phyloP scores from a whole-genome alignment of 1,140 invertebrate genomes.

The Frieseomelitta varia region DNA sequence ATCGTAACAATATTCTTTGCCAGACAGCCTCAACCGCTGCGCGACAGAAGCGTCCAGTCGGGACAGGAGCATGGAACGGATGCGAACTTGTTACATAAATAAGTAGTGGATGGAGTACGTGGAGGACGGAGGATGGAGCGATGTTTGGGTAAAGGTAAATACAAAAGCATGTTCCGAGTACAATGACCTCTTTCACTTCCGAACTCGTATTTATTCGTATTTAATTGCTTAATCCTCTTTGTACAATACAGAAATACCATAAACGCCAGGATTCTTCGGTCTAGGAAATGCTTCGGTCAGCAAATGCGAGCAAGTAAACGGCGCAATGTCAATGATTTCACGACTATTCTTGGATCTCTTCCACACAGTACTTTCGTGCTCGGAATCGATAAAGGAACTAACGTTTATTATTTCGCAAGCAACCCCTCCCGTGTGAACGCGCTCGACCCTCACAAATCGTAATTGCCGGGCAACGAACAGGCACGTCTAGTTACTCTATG shows the following conservation, averaged over 20 bases:
- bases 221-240: not conserved
- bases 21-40: not conserved
- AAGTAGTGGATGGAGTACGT: not conserved
- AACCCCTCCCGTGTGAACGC: constrained; percentile 44
- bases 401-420: constrained; percentile 63
- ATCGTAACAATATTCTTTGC: constrained; percentile 3
- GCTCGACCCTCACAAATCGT: constrained; percentile 48
- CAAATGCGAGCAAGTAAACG: constrained; percentile 37
- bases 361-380: constrained; percentile 35
- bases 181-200: not conserved
- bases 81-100: constrained; percentile 8
- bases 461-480: constrained; percentile 52
- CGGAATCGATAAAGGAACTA: constrained; percentile 52
- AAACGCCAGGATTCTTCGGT: not conserved
- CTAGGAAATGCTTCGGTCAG: not conserved
- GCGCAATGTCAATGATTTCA: constrained; percentile 59
- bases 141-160: not conserved
- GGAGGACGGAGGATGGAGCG: not conserved
- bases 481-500: constrained; percentile 23
- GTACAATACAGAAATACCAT: no score
- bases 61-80: constrained; percentile 1
- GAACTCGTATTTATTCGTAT: not conserved
- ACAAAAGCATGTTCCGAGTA: not conserved
- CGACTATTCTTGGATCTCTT: constrained; percentile 55
- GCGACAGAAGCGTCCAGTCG: not conserved